Percentiles rank a stretch among this genome's conserved stretches.
These are phyloP conservation scores for Palythoa grandis DNA, from an alignment of 92 coral and sea anemone genomes.

Conservation along the genomic window DNA sequence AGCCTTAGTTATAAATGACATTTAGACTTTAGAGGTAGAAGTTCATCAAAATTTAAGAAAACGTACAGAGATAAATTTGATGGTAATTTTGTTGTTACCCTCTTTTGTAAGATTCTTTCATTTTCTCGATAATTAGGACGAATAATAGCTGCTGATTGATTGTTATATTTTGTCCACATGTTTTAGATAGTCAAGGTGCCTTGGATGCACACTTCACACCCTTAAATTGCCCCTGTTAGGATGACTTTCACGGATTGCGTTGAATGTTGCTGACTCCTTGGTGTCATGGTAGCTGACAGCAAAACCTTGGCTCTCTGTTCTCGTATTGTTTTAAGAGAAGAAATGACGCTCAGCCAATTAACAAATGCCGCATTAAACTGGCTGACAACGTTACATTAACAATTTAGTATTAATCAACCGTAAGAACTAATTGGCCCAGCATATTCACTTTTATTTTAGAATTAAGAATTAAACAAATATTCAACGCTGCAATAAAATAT, in stretches of 20 bases:
- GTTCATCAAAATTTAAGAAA: not conserved
- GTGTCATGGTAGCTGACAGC: slow-evolving; percentile 23
- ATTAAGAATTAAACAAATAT: not conserved
- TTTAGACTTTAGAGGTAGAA: not conserved
- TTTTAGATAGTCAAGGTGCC: slow-evolving; percentile 36
- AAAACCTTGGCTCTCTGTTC: not conserved
- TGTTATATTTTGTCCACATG: not conserved
- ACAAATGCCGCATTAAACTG: no score
- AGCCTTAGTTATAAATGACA: not conserved
- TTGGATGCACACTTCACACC: slow-evolving; percentile 45
- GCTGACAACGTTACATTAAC: not conserved
- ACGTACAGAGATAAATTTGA: not conserved
- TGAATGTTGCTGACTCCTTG: slow-evolving; percentile 25
- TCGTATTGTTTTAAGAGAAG: not conserved
- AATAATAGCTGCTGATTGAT: not conserved
- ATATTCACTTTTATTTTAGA: not conserved
- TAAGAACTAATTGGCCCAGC: not conserved
- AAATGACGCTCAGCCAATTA: not conserved
- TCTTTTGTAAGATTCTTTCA: not conserved
- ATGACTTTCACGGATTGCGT: not conserved
- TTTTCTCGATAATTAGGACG: not conserved
- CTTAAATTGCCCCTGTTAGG: slow-evolving; percentile 40
- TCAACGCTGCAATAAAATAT: not conserved
- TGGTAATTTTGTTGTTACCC: not conserved
- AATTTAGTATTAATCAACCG: not conserved